Percentiles rank a stretch among this genome's conserved stretches.
Conservation (phyloP, 1,140 invertebrate genomes). For the Bombus polaris region DNA sequence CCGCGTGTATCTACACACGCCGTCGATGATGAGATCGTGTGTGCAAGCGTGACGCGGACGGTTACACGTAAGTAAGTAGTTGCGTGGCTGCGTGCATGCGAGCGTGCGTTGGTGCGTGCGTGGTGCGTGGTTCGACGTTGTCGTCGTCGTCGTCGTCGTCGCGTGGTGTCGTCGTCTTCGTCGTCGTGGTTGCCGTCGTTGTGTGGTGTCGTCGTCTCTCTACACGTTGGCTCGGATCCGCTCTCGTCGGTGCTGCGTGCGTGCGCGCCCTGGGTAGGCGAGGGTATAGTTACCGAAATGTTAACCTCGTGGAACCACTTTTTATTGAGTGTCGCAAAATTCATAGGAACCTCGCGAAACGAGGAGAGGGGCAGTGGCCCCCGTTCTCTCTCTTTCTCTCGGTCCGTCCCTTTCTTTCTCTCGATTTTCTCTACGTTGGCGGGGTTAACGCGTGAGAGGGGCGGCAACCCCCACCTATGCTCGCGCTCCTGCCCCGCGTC, state of each 20-base stretch:
- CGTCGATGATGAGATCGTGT: background rate
- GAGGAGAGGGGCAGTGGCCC: constrained; percentile 65
- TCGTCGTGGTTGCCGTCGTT: background rate
- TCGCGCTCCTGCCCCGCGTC: constrained; percentile 42
- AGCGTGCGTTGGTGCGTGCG: constrained; percentile 44
- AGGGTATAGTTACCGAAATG: constrained; percentile 83
- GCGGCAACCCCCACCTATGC: constrained; percentile 67
- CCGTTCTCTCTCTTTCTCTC: constrained; percentile 33
- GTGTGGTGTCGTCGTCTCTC: constrained; percentile 4
- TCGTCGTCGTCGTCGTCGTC: background rate
- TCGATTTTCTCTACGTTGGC: constrained; percentile 51
- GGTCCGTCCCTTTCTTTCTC: constrained; percentile 18
- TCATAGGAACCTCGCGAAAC: constrained; percentile 80
- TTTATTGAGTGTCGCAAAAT: constrained; percentile 84
- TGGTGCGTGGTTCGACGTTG: background rate
- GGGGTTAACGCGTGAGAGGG: constrained; percentile 72
- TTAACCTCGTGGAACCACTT: constrained; percentile 84
- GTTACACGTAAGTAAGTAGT: background rate
- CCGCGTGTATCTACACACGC: constrained; percentile 26
- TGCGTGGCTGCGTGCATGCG: background rate
- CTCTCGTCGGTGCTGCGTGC: constrained; percentile 49
- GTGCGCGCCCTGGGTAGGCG: constrained; percentile 74
- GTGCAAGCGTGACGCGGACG: background rate
- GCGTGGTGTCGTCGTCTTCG: background rate
- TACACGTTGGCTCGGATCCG: no score